Percentiles rank a stretch among this genome's conserved stretches.
phyloP scores from a whole-genome alignment of 1,140 invertebrate species.

The Drosophila equinoxialis region DNA sequence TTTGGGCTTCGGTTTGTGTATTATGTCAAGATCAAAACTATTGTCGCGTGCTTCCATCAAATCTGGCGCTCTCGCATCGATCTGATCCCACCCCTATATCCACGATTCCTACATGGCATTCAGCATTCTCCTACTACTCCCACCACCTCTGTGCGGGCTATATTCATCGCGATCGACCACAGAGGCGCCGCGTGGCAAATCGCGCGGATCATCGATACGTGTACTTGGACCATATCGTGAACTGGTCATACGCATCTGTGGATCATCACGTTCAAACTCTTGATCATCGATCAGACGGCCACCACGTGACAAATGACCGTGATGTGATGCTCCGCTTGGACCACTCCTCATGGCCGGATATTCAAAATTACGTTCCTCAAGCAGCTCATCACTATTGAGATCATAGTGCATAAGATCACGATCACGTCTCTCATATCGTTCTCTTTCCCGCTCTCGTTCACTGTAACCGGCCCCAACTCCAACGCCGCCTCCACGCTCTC shows the following conservation, averaged over 20 bases:
- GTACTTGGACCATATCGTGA: conserved; percentile 70
- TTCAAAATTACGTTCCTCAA: conserved; percentile 79
- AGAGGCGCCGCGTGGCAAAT: conserved; percentile 59
- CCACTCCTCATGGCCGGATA: conserved; percentile 75
- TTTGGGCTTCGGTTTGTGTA: conserved; percentile 52
- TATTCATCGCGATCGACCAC: conserved; percentile 82
- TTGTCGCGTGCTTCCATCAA: conserved; percentile 78
- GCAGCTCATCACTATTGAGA: conserved; percentile 79
- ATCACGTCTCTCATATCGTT: conserved; percentile 76
- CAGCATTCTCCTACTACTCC: conserved; percentile 83
- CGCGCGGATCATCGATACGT: conserved; percentile 65
- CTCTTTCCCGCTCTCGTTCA: conserved; percentile 65
- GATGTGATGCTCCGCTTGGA: conserved; percentile 72
- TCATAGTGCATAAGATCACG: conserved; percentile 82
- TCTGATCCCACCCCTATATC: conserved; percentile 83
- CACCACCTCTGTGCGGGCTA: conserved; percentile 83
- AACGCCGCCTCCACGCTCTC: conserved; percentile 59
- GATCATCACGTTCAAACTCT: conserved; percentile 77
- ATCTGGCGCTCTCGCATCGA: conserved; percentile 81
- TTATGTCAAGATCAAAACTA: conserved; percentile 78
- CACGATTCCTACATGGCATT: conserved; percentile 84
- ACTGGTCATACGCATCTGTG: conserved; percentile 57
- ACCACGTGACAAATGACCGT: conserved; percentile 70
- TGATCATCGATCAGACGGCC: conserved; percentile 71
- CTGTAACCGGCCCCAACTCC: conserved; percentile 46